A percentile compares a stretch with the other conserved stretches of the same genome.
phyloP scores from a whole-genome alignment of 2,888 invertebrate genomes.

The Galerucella nymphaeae region DNA sequence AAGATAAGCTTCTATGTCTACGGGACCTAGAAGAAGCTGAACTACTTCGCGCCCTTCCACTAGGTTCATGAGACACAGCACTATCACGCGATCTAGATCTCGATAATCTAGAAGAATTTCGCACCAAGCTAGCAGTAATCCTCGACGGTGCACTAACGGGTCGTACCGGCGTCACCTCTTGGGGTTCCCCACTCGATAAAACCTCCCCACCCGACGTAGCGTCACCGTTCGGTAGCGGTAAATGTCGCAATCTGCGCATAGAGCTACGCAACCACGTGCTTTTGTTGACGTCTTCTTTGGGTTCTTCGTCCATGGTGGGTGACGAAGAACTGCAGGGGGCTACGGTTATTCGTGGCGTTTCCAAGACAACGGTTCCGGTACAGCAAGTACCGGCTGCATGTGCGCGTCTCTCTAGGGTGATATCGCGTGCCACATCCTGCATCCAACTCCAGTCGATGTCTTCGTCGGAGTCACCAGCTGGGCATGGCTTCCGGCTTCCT shows the following conservation, averaged over 20 bases:
- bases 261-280: slow-evolving; percentile 68
- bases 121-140: slow-evolving; percentile 42
- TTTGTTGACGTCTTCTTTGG: slow-evolving; percentile 51
- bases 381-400: slow-evolving; percentile 57
- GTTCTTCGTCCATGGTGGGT: slow-evolving; percentile 46
- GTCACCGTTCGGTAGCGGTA: slow-evolving; percentile 64
- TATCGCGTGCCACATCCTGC: slow-evolving; percentile 55
- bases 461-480: slow-evolving; percentile 55
- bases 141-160: slow-evolving; percentile 63
- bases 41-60: slow-evolving; percentile 58
- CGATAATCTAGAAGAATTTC: slow-evolving; percentile 49
- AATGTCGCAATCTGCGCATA: slow-evolving; percentile 69
- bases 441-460: slow-evolving; percentile 62
- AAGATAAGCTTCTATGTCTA: slow-evolving; percentile 61
- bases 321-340: slow-evolving; percentile 49
- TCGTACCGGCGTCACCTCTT: slow-evolving; percentile 51
- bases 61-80: slow-evolving; percentile 55
- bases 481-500: slow-evolving; percentile 51
- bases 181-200: slow-evolving; percentile 31
- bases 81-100: slow-evolving; percentile 49
- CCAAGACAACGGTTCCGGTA: slow-evolving; percentile 59
- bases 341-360: slow-evolving; percentile 46
- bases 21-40: slow-evolving; percentile 61
- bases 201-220: slow-evolving; percentile 29
- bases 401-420: slow-evolving; percentile 53